phyloP scores from a whole-genome alignment of 2,888 invertebrate genomes.

The Eremobia ochroleuca region DNA sequence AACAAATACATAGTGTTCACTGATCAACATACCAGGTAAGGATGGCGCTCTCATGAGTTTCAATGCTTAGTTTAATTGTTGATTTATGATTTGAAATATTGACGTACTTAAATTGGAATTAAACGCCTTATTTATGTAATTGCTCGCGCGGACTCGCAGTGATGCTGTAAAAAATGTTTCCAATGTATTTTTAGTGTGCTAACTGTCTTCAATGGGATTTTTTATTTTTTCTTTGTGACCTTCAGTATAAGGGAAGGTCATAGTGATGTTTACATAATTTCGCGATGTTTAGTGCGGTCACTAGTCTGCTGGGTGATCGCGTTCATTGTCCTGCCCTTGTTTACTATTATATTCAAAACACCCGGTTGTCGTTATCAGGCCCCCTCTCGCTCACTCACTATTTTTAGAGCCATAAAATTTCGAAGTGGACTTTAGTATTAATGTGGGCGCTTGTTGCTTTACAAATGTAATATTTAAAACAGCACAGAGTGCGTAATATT shows the following conservation, averaged over 20 bases:
- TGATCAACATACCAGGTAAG: slow-evolving; percentile 52
- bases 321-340: slow-evolving; percentile 77
- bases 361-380: slow-evolving; percentile 73
- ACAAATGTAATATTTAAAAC: slow-evolving; percentile 57
- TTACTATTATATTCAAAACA: slow-evolving; percentile 75
- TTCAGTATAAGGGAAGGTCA: slow-evolving; percentile 85
- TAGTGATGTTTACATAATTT: slow-evolving; percentile 74
- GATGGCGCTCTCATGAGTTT: slow-evolving; percentile 2
- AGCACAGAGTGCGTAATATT: slow-evolving; percentile 39
- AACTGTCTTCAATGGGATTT: slow-evolving; percentile 58
- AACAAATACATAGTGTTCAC: slow-evolving; percentile 34
- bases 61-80: slow-evolving; percentile 2
- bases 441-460: slow-evolving; percentile 67
- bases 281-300: slow-evolving; percentile 71
- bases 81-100: slow-evolving; percentile 7
- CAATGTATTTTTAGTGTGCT: slow-evolving; percentile 67
- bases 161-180: slow-evolving; percentile 27
- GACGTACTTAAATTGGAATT: slow-evolving; percentile 20
- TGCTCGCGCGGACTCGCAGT: slow-evolving; percentile 24
- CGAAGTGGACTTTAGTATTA: slow-evolving; percentile 73
- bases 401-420: slow-evolving; percentile 77
- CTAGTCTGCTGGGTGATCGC: slow-evolving; percentile 72
- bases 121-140: slow-evolving; percentile 51
- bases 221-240: slow-evolving; percentile 77
- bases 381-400: slow-evolving; percentile 72